Conservation (phyloP, 1,140 invertebrate genomes). For the Drosophila pseudoananassae region DNA sequence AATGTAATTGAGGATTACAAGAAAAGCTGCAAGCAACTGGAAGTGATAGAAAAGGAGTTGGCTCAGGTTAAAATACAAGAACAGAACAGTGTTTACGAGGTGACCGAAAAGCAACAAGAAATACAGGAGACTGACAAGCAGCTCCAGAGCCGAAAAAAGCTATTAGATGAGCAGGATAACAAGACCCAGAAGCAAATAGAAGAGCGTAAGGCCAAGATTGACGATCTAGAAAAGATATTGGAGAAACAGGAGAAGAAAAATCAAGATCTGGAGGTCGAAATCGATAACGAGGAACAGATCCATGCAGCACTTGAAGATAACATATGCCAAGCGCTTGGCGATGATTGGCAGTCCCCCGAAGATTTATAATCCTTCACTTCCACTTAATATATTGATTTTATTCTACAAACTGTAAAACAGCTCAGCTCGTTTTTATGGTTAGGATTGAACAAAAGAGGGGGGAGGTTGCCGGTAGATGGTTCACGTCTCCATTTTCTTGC, state of each 20-base stretch:
- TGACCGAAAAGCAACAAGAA: slow-evolving; percentile 19
- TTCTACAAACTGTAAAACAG: slow-evolving; percentile 47
- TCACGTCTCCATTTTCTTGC: slow-evolving; percentile 83
- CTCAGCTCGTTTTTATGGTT: slow-evolving; percentile 48
- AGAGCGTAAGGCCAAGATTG: not conserved
- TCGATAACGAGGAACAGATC: not conserved
- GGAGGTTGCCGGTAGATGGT: slow-evolving; percentile 9
- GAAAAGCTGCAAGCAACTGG: slow-evolving; percentile 36
- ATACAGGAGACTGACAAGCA: slow-evolving; percentile 12
- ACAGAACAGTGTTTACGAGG: not conserved
- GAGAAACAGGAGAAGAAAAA: slow-evolving; percentile 3
- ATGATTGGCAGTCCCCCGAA: slow-evolving; percentile 21
- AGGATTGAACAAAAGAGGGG: slow-evolving; percentile 30
- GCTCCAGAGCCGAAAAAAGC: slow-evolving; percentile 13
- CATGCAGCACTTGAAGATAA: slow-evolving; percentile 6
- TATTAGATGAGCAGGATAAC: slow-evolving; percentile 27
- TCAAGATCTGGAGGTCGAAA: slow-evolving; percentile 1
- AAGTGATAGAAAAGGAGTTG: slow-evolving; percentile 31
- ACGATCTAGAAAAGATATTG: not conserved
- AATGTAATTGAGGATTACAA: slow-evolving; percentile 37
- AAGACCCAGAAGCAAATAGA: slow-evolving; percentile 12
- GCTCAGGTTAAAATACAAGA: slow-evolving; percentile 1
- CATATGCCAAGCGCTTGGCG: slow-evolving; percentile 18
- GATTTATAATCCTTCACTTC: not conserved
- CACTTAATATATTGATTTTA: slow-evolving; percentile 49